Evolutionary conservation across 2,797 vertebrate species (phyloP).

Genomic region (Leuciscus waleckii): DNA sequence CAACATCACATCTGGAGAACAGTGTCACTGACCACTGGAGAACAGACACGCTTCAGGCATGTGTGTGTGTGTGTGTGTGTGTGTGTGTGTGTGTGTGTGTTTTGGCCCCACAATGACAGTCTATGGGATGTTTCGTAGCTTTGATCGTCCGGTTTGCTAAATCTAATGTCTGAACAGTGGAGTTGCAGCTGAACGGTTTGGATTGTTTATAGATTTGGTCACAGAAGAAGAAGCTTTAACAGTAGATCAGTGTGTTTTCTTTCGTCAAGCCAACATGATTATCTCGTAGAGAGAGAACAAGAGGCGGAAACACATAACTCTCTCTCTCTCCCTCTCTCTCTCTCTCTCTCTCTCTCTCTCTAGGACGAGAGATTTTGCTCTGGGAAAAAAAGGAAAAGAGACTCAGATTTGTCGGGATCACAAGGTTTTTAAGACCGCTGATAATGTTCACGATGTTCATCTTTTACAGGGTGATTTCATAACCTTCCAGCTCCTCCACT

Average conservation of each 20-base stretch:
- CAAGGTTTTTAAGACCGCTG: conserved; percentile 53
- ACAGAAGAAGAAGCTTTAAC: neutral
- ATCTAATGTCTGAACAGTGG: neutral
- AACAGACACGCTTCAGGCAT: conserved; percentile 12
- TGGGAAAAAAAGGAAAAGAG: conserved; percentile 38
- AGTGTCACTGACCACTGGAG: neutral
- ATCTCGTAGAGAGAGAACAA: conserved; percentile 15
- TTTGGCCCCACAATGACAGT: no score
- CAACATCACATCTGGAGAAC: conserved; percentile 17
- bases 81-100: neutral
- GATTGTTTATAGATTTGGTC: neutral
- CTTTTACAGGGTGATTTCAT: neutral
- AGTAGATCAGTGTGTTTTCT: neutral
- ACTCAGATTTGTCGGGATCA: conserved; percentile 65
- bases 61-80: neutral
- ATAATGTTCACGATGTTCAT: neutral
- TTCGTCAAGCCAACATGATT: no score
- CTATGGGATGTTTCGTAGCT: no score
- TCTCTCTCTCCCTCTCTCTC: neutral
- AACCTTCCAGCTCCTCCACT: conserved; percentile 6
- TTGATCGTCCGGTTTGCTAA: no score
- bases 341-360: neutral
- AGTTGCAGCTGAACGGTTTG: neutral
- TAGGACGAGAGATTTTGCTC: conserved; percentile 46
- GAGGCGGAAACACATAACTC: no score